Percentiles rank a stretch among this genome's conserved stretches.
Conservation (phyloP, 2,113 vertebrate genomes). For the Damaliscus lunatus region DNA sequence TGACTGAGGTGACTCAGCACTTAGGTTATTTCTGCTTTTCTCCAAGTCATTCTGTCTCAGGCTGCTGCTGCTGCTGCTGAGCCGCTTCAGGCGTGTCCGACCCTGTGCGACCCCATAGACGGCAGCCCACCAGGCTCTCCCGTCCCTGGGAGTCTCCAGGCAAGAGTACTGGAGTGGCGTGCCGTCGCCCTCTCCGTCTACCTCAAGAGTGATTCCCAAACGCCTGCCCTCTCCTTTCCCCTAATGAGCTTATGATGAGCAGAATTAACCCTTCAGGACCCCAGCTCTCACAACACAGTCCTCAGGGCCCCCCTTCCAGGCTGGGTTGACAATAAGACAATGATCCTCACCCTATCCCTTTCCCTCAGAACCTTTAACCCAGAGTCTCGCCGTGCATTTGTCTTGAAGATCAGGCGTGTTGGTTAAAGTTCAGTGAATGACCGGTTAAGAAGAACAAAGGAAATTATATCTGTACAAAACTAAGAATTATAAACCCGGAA, state of each 20-base stretch:
- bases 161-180: no score
- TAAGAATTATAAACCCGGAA: background rate
- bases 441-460: background rate
- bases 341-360: fast-evolving
- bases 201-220: background rate
- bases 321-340: background rate
- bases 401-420: background rate
- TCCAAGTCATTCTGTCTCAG: background rate
- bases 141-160: no score
- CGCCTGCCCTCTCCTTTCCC: background rate
- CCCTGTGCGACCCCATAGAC: no score
- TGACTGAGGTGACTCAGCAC: background rate
- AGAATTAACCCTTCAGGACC: background rate
- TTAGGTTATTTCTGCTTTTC: background rate
- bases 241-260: background rate
- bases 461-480: background rate
- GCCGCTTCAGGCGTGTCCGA: no score
- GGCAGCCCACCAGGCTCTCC: no score
- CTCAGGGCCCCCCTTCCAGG: background rate
- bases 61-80: no score
- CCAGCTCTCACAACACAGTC: background rate
- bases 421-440: background rate
- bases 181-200: background rate
- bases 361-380: background rate
- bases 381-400: fast-evolving